These are phyloP conservation scores for Nycticryphes semicollaris DNA, from an alignment of 2,113 vertebrate species.

Conservation along the genomic window DNA sequence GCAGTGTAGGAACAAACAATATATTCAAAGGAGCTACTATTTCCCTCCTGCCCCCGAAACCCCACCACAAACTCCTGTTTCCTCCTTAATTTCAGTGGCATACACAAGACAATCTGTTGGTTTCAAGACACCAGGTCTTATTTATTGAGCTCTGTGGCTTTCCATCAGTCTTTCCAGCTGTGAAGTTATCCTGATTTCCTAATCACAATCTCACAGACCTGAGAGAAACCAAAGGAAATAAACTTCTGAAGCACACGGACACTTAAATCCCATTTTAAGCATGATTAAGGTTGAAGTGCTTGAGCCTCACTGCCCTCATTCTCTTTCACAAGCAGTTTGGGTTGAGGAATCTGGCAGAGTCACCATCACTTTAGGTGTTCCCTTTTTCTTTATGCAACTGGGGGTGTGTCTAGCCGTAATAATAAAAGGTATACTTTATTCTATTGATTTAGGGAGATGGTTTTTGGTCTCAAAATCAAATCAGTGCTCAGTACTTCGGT, in stretches of 20 bases:
- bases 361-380: not conserved
- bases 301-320: not conserved
- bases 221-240: not conserved
- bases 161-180: not conserved
- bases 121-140: not conserved
- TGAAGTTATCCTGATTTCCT: not conserved
- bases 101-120: not conserved
- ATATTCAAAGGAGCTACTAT: not conserved
- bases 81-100: not conserved
- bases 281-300: not conserved
- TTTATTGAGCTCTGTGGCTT: not conserved
- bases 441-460: not conserved
- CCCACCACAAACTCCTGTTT: not conserved
- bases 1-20: not conserved
- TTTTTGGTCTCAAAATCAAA: not conserved
- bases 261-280: slow-evolving; percentile 7
- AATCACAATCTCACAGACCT: not conserved
- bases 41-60: not conserved
- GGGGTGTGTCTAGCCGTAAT: not conserved
- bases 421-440: not conserved
- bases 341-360: not conserved
- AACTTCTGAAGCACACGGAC: not conserved
- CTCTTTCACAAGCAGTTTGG: not conserved
- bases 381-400: not conserved
- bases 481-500: not conserved